phyloP scores from a whole-genome alignment of 2,797 vertebrate genomes.

The Coreius guichenoti region DNA sequence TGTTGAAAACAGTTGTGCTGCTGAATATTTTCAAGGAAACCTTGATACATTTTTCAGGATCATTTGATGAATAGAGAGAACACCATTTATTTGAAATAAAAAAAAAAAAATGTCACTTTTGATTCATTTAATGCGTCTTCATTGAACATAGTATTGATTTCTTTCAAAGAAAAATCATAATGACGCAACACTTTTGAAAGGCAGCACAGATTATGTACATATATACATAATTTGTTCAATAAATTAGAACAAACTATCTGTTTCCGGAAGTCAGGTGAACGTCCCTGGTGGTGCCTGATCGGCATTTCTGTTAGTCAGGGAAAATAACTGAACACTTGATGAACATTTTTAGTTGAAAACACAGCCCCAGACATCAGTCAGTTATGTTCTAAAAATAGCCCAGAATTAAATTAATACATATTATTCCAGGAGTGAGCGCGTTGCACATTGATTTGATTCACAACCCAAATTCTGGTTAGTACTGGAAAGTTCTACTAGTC shows the following conservation, averaged over 20 bases:
- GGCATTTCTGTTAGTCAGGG: neutral
- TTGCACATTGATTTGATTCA: slow-evolving; percentile 14
- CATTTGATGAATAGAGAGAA: neutral
- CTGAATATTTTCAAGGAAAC: neutral
- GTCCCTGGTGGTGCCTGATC: neutral
- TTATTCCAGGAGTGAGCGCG: neutral
- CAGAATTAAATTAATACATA: slow-evolving; percentile 15
- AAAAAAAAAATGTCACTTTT: neutral
- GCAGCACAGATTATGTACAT: neutral
- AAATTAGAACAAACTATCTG: neutral
- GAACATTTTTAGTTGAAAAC: slow-evolving; percentile 2
- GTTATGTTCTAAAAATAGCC: neutral
- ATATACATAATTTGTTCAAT: too few relatives aligned
- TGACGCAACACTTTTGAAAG: neutral
- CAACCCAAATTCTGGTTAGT: neutral
- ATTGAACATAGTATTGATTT: neutral
- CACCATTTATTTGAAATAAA: neutral
- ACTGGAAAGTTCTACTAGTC: neutral
- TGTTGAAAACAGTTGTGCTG: neutral
- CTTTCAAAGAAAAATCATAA: neutral
- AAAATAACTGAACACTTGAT: neutral
- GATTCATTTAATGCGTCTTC: neutral
- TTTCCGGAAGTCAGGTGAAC: neutral
- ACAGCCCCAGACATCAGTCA: slow-evolving; percentile 8
- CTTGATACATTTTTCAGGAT: neutral